phyloP scores from a whole-genome alignment of 1,140 invertebrate genomes.

The Octopus bimaculoides region DNA sequence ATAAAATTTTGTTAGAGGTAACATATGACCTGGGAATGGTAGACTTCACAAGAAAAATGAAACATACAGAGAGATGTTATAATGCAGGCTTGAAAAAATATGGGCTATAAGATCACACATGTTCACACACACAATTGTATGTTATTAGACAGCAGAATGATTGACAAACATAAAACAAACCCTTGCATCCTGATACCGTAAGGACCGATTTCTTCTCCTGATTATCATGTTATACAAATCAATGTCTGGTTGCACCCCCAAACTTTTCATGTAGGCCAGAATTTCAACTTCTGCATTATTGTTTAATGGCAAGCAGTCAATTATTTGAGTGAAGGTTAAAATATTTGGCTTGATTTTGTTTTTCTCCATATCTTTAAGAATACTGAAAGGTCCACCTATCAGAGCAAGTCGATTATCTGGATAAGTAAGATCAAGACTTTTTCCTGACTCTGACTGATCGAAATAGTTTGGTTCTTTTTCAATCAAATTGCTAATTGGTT shows the following conservation, averaged over 20 bases:
- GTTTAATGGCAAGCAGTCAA: slow-evolving; percentile 70
- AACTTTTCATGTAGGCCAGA: slow-evolving; percentile 62
- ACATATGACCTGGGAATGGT: too few relatives aligned
- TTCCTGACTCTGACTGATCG: slow-evolving; percentile 18
- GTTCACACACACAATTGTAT: too few relatives aligned
- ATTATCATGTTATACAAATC: slow-evolving; percentile 86
- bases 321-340: slow-evolving; percentile 75
- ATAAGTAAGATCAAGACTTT: slow-evolving; percentile 20
- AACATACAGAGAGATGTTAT: too few relatives aligned
- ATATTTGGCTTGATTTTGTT: slow-evolving; percentile 70
- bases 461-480: slow-evolving; percentile 16
- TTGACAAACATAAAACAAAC: too few relatives aligned
- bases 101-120: too few relatives aligned
- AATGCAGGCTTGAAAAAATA: too few relatives aligned
- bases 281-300: slow-evolving; percentile 68
- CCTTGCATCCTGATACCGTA: slow-evolving; percentile 67
- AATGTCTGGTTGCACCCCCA: slow-evolving; percentile 69
- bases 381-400: slow-evolving; percentile 75
- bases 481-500: slow-evolving; percentile 12
- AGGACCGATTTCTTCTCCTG: slow-evolving; percentile 70
- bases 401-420: slow-evolving; percentile 63
- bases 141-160: too few relatives aligned
- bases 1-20: too few relatives aligned
- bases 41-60: too few relatives aligned
- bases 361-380: slow-evolving; percentile 71